Evolutionary conservation across 2,113 vertebrate genomes (phyloP).

Genomic region (Sebastes fasciatus): DNA sequence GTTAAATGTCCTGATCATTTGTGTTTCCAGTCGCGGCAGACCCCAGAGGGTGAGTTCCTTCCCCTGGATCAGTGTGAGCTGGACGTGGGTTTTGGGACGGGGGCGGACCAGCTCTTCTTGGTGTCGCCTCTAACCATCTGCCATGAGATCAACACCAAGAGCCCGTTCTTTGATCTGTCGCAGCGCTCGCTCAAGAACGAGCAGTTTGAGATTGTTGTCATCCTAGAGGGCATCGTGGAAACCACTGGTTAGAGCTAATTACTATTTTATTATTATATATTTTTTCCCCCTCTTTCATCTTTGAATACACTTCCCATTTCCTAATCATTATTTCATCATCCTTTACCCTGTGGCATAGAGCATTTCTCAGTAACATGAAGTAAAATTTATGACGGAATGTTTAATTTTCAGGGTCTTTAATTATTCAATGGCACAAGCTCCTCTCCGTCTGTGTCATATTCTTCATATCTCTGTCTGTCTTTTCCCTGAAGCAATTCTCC

Average conservation of each 20-base stretch:
- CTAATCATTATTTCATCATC: constrained; percentile 22
- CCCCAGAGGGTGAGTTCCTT: constrained; percentile 92
- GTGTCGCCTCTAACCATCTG: constrained; percentile 94
- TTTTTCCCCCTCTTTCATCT: background rate
- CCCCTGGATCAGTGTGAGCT: constrained; percentile 92
- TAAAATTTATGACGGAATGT: constrained; percentile 61
- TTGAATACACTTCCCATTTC: constrained; percentile 2
- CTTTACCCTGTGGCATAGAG: constrained; percentile 18
- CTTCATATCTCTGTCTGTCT: constrained; percentile 15
- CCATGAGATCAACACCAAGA: constrained; percentile 90
- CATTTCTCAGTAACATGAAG: constrained; percentile 39
- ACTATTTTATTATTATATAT: background rate
- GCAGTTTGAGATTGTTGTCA: constrained; percentile 94
- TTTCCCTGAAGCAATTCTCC: constrained; percentile 31
- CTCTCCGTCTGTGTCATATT: constrained; percentile 13
- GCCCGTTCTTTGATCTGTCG: constrained; percentile 91
- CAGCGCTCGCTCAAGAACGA: constrained; percentile 90
- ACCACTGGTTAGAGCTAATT: constrained; percentile 86
- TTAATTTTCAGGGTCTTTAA: constrained; percentile 69
- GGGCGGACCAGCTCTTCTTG: constrained; percentile 92
- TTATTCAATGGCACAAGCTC: constrained; percentile 59
- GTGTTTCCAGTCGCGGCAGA: constrained; percentile 89
- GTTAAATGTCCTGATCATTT: background rate
- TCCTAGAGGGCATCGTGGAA: constrained; percentile 93
- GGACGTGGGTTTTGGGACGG: constrained; percentile 92